Base-by-base conservation (phyloP, 2,113 vertebrate genomes). In the Ciconia boyciana region DNA sequence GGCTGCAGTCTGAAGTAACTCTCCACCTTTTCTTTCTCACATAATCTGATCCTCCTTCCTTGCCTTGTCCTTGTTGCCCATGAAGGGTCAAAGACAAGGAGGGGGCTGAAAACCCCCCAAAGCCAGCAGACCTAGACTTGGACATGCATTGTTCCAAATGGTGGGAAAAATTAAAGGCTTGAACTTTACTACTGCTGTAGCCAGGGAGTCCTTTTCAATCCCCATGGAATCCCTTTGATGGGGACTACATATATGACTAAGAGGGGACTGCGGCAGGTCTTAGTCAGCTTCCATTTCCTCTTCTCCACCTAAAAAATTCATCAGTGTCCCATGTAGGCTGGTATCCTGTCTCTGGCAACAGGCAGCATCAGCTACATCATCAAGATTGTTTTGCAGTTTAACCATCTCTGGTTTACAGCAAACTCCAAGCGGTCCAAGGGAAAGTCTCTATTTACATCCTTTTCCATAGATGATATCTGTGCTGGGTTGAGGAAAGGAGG, bases 71-170 rank as follows among this genome's bases (percentile, higher is more conserved):
- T 72, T 48, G 52, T 10, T 72, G 34, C 24, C 52, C 2, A 1
- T 28, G 17, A 7, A 2, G 1, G 0, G 1, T 28, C 34, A 72
- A 52, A 76, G 22, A 21, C 3, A 13, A 41, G 15, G 49, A 87
- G 3, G 14, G 7, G 7, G 10, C 6, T 81, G 55, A 58, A 80
- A 54, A 48, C 4, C 7, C 9, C 19, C 16, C 17, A 62, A 85
- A 71, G 11, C 6, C 51, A 58, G 15, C 7, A 66, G 13, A 9
- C 62, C 29, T 62, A n/a, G 12, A 10, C 25, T 36, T 48, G 28
- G 51, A 51, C 22, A 20, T 20, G 31, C 15, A 6, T n/a, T 41
- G 4, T 43, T 66, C 31, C 36, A 43, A 75, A 55, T 5, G 17
- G 14, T 28, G 31, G 64, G 31, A 7, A 54, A 80, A 78, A 78